Conservation (phyloP, 1,140 invertebrate genomes). For the Pogonomyrmex californicus region DNA sequence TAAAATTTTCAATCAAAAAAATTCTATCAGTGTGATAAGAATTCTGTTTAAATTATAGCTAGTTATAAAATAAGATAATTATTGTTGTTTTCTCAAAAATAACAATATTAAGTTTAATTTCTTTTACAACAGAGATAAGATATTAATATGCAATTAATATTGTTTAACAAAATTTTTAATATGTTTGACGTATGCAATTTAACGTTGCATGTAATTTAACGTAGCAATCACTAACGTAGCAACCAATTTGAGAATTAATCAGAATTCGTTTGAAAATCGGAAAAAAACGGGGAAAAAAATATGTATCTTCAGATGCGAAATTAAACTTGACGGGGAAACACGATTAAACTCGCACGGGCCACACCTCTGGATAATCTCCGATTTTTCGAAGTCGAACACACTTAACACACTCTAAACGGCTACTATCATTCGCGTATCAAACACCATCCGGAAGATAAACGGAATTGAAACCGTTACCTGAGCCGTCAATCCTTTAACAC, state of each 20-base stretch:
- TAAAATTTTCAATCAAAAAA: neutral
- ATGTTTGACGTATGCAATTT: neutral
- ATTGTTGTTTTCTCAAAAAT: neutral
- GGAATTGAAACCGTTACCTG: conserved; percentile 46
- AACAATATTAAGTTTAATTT: neutral
- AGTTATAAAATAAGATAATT: neutral
- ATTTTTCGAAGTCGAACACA: conserved; percentile 10
- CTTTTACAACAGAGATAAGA: neutral
- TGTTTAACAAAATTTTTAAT: neutral
- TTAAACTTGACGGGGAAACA: neutral
- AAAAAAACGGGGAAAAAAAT: neutral
- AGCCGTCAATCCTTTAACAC: conserved; percentile 55
- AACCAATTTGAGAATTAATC: neutral
- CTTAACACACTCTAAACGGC: neutral
- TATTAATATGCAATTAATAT: neutral
- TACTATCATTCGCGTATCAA: neutral
- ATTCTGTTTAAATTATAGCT: neutral
- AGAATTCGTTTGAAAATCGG: neutral
- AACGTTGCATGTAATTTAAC: neutral
- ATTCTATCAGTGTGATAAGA: neutral
- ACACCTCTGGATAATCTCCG: conserved; percentile 21
- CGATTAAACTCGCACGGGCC: conserved; percentile 4
- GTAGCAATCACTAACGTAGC: neutral
- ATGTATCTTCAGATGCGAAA: neutral
- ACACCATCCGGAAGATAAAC: neutral